Evolutionary conservation across 2,113 vertebrate species (phyloP).

Genomic region (Podarcis cretensis): DNA sequence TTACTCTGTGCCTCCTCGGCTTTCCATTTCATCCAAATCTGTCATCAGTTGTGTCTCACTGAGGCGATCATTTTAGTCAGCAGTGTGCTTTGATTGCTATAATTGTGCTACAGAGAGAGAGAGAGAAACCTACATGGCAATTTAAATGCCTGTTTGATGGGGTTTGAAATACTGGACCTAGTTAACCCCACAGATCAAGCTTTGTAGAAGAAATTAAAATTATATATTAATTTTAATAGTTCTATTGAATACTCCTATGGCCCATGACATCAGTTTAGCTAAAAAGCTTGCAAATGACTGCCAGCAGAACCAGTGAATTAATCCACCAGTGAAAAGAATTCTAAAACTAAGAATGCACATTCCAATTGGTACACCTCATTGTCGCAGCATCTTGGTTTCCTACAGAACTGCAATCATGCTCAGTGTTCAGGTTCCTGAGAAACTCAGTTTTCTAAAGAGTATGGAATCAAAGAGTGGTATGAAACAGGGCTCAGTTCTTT

Average conservation of each 20-base stretch:
- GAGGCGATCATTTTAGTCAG: constrained; percentile 16
- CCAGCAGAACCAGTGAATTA: neutral
- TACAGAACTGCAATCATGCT: neutral
- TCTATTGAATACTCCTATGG: constrained; percentile 7
- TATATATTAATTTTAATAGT: constrained; percentile 2
- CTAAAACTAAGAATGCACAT: neutral
- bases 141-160: constrained; percentile 21
- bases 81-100: constrained; percentile 19
- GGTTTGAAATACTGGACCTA: constrained; percentile 1
- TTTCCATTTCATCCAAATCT: constrained; percentile 6
- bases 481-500: too few relatives aligned
- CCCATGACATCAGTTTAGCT: neutral
- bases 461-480: too few relatives aligned
- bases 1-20: neutral
- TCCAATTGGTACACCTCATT: neutral
- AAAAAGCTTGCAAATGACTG: neutral
- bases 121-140: neutral
- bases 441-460: neutral
- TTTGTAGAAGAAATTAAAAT: constrained; percentile 23
- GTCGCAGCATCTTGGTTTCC: neutral
- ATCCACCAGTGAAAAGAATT: constrained; percentile 6
- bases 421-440: neutral
- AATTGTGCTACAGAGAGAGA: constrained; percentile 6
- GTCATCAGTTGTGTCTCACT: constrained; percentile 2
- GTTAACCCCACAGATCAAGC: constrained; percentile 39